phyloP scores from a whole-genome alignment of 2,888 invertebrate species.

The Cloeon dipterum region DNA sequence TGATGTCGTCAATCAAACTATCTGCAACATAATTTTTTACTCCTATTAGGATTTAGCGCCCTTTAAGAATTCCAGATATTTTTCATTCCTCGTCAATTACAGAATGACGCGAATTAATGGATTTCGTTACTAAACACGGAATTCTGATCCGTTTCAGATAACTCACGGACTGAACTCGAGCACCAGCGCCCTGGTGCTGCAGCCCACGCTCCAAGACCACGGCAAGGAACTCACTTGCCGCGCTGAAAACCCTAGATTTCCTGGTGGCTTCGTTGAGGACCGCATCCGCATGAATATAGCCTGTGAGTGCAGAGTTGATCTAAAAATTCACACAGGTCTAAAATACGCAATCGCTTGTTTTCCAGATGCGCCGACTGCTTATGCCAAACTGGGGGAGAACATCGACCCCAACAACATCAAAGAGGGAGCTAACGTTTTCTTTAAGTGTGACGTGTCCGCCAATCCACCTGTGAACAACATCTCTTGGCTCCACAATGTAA shows the following conservation, averaged over 20 bases:
- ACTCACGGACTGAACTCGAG: constrained; percentile 38
- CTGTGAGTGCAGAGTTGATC: constrained; percentile 39
- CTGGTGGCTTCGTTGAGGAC: constrained; percentile 56
- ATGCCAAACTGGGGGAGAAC: constrained; percentile 36
- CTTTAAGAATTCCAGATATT: too few species aligned
- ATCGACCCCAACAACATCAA: constrained; percentile 26
- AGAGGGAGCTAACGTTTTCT: constrained; percentile 55
- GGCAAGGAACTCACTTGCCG: constrained; percentile 62
- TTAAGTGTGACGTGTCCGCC: constrained; percentile 56
- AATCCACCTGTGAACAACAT: constrained; percentile 50
- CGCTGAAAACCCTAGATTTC: constrained; percentile 70
- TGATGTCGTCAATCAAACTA: too few species aligned
- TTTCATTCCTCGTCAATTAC: too few species aligned
- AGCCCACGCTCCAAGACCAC: constrained; percentile 54
- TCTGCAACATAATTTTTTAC: too few species aligned
- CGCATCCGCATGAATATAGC: constrained; percentile 52
- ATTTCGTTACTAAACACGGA: too few species aligned
- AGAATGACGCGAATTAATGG: too few species aligned
- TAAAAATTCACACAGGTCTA: too few species aligned
- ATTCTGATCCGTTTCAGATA: too few species aligned
- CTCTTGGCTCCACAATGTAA: constrained; percentile 64
- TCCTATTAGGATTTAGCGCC: too few species aligned
- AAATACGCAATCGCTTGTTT: too few species aligned
- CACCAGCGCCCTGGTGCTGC: constrained; percentile 44
- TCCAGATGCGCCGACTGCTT: constrained; percentile 58